phyloP scores from a whole-genome alignment of 37 sponge, comb jelly and placozoan species.

The Bolinopsis microptera region DNA sequence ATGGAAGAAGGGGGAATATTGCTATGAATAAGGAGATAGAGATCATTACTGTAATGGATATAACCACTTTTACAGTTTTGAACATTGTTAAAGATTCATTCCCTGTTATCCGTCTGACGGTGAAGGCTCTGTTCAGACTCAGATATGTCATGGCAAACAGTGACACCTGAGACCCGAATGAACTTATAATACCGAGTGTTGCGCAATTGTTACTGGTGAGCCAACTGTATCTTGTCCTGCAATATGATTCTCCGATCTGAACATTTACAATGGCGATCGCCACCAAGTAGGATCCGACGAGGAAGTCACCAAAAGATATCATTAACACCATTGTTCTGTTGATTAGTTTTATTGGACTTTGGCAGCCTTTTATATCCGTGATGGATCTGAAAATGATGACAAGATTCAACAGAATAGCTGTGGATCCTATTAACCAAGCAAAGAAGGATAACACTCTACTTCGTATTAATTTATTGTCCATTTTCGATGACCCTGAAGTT shows the following conservation, averaged over 20 bases:
- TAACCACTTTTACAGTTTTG: neutral
- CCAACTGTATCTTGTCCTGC: neutral
- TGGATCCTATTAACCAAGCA: neutral
- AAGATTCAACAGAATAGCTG: neutral
- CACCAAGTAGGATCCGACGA: neutral
- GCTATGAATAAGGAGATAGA: neutral
- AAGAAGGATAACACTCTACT: neutral
- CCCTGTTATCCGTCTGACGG: neutral
- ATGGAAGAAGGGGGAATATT: neutral
- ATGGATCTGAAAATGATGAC: neutral
- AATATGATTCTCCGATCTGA: neutral
- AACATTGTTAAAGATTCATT: neutral
- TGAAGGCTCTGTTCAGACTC: neutral
- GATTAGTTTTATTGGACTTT: neutral
- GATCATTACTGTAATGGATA: neutral
- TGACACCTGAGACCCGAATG: neutral
- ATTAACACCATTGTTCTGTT: neutral
- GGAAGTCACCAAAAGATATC: slow-evolving; percentile 14
- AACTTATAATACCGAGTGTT: neutral
- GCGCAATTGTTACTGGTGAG: neutral
- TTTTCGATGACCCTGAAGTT: neutral
- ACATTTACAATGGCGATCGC: neutral
- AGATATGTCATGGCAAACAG: neutral
- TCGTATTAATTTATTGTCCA: neutral
- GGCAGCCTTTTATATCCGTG: neutral